phyloP scores from a whole-genome alignment of 2,113 vertebrate species.

The Peromyscus polionotus region DNA sequence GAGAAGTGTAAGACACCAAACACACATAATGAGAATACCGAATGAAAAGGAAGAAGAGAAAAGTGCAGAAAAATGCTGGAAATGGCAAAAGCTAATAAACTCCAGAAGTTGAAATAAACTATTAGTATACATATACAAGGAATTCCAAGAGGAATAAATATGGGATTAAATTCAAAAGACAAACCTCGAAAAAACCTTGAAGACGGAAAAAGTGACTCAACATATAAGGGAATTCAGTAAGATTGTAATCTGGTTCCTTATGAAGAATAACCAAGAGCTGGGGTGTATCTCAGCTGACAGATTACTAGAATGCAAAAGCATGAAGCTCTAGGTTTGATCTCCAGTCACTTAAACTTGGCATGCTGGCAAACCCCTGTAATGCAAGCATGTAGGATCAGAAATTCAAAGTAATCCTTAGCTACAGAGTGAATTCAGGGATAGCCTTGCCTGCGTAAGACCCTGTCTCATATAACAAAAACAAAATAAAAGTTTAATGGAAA shows the following conservation, averaged over 20 bases:
- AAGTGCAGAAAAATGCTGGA: not conserved
- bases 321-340: not conserved
- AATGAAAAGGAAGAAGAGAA: not conserved
- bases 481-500: not conserved
- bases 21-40: not conserved
- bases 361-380: not conserved
- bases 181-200: not conserved
- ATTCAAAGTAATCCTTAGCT: not conserved
- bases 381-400: not conserved
- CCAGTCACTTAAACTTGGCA: not conserved
- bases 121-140: not conserved
- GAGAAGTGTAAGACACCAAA: not conserved
- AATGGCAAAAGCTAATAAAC: not conserved
- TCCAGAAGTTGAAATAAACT: slow-evolving; percentile 10
- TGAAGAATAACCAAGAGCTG: not conserved
- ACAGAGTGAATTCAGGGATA: not conserved
- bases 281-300: not conserved
- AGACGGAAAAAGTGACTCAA: not conserved
- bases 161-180: not conserved
- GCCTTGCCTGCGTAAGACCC: not conserved
- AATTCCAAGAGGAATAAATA: not conserved
- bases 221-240: not conserved
- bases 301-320: not conserved
- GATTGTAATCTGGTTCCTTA: not conserved
- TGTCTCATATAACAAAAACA: not conserved